These are phyloP conservation scores for Amphipyra berbera DNA, from an alignment of 2,888 invertebrate genomes.

Conservation along the genomic window DNA sequence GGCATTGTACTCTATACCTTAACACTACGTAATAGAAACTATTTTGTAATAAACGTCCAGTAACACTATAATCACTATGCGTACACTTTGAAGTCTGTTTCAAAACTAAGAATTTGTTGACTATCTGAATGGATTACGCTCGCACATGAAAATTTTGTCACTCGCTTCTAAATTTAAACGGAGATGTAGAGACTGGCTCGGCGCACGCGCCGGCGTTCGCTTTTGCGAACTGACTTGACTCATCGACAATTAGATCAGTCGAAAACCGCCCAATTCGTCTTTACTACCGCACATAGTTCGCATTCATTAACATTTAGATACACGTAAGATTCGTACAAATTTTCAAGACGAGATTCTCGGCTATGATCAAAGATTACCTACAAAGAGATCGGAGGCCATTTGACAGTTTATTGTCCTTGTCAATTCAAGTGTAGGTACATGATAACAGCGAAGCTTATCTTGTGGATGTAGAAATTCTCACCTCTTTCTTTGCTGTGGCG, in stretches of 20 bases:
- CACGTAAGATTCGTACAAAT: constrained; percentile 23
- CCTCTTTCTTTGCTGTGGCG: too few relatives aligned
- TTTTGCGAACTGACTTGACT: constrained; percentile 67
- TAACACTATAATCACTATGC: constrained; percentile 40
- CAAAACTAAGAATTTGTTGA: constrained; percentile 64
- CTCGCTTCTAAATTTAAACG: constrained; percentile 81
- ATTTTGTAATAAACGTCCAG: constrained; percentile 26
- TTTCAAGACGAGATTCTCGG: constrained; percentile 11
- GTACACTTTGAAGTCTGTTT: constrained; percentile 55
- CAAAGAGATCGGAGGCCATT: too few relatives aligned
- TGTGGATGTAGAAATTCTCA: too few relatives aligned
- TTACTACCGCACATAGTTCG: constrained; percentile 49
- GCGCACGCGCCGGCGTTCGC: constrained; percentile 63
- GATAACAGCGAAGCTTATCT: too few relatives aligned
- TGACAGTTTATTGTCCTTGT: too few relatives aligned
- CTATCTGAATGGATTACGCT: constrained; percentile 55
- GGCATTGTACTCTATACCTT: constrained; percentile 47
- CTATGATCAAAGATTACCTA: constrained; percentile 5
- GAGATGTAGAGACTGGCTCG: constrained; percentile 61
- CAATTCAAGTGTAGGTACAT: too few relatives aligned
- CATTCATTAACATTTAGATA: constrained; percentile 53
- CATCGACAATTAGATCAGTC: constrained; percentile 72
- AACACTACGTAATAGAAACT: constrained; percentile 38
- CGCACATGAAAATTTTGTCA: constrained; percentile 75
- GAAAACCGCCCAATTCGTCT: constrained; percentile 64